A percentile compares a stretch with the other conserved stretches of the same genome.
These are phyloP conservation scores for Tenualosa thibaudeaui DNA, from an alignment of 2,797 vertebrate genomes.

Conservation along the genomic window DNA sequence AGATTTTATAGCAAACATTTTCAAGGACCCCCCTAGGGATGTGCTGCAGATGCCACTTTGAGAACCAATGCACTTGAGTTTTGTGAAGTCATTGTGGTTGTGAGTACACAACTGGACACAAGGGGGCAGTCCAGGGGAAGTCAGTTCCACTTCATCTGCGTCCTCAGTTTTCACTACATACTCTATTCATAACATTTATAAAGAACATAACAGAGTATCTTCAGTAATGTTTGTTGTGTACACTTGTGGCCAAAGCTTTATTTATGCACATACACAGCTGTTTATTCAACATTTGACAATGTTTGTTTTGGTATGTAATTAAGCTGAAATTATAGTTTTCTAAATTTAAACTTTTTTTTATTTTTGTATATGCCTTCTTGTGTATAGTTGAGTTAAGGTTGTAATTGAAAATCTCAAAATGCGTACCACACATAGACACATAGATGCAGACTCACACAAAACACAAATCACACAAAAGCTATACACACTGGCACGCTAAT, in stretches of 20 bases:
- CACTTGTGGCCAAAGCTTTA: not conserved
- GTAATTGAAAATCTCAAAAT: not conserved
- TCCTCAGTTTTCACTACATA: not conserved
- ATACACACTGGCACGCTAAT: slow-evolving; percentile 86
- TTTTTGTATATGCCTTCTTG: not conserved
- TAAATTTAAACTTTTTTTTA: not conserved
- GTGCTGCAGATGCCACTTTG: too few species aligned
- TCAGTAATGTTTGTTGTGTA: too few species aligned
- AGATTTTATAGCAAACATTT: too few species aligned
- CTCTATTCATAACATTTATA: too few species aligned
- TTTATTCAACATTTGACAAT: not conserved
- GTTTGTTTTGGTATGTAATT: not conserved
- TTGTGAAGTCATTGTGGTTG: not conserved
- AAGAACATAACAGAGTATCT: too few species aligned
- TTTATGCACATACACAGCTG: not conserved
- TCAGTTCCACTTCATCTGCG: not conserved
- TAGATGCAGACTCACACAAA: not conserved
- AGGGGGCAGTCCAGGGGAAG: slow-evolving; percentile 5
- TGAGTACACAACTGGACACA: slow-evolving; percentile 5
- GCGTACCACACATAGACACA: not conserved
- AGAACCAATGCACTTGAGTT: too few species aligned
- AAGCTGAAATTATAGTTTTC: not conserved
- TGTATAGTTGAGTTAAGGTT: not conserved
- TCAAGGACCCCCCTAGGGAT: too few species aligned
- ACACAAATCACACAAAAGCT: slow-evolving; percentile 66